Percentiles rank a stretch among this genome's conserved stretches.
Evolutionary conservation across 2,113 vertebrate genomes (phyloP).

Genomic region (Genyomyrus donnyi): DNA sequence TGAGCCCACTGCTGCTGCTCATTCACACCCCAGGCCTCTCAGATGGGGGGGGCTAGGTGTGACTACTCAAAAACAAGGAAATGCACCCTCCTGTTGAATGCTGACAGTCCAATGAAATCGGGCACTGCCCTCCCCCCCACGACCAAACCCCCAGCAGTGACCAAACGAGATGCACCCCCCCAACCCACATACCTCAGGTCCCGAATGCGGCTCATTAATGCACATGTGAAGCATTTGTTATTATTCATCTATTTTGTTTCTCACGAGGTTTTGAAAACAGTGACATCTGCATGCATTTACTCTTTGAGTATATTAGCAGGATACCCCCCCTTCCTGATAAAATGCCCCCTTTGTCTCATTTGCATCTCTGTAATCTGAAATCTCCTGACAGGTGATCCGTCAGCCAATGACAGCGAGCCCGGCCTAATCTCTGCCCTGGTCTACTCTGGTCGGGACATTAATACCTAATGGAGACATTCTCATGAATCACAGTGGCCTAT

Average conservation of each 20-base stretch:
- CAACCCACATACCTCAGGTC: background rate
- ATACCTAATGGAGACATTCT: conserved; percentile 12
- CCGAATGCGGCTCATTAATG: background rate
- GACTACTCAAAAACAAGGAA: background rate
- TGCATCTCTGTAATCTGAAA: conserved; percentile 16
- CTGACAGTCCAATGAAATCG: background rate
- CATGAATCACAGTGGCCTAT: conserved; percentile 7
- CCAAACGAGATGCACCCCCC: background rate
- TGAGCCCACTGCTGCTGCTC: background rate
- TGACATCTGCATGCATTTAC: background rate
- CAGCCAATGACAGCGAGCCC: background rate
- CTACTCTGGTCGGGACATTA: background rate
- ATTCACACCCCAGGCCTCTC: background rate
- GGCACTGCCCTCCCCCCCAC: background rate
- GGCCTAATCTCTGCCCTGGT: background rate
- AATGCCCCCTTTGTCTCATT: background rate
- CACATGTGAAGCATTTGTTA: background rate
- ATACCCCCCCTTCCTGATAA: background rate
- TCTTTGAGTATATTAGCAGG: background rate
- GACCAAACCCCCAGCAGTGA: background rate
- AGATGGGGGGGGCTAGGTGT: background rate
- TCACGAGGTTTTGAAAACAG: background rate
- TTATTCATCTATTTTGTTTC: background rate
- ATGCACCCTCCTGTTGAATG: background rate
- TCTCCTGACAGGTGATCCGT: conserved; percentile 3